These are phyloP conservation scores for Drosophila jambulina DNA, from an alignment of 1,140 invertebrate genomes.

Conservation along the genomic window DNA sequence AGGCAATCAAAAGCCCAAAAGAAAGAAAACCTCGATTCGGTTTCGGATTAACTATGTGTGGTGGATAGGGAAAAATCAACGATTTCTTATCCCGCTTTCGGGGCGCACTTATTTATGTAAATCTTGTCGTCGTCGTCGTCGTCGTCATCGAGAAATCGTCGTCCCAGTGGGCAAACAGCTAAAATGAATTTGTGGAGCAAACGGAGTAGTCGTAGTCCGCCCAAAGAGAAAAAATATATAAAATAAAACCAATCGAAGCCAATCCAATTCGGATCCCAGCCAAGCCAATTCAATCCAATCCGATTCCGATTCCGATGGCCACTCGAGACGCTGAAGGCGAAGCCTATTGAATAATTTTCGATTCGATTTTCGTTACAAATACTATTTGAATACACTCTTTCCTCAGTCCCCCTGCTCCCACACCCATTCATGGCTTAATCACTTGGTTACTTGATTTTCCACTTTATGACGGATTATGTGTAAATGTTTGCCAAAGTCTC, in stretches of 20 bases:
- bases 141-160: conserved; percentile 35
- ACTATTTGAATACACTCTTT: conserved; percentile 29
- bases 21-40: conserved; percentile 43
- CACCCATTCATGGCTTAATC: conserved; percentile 63
- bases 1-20: conserved; percentile 43
- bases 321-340: conserved; percentile 50
- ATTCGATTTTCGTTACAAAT: conserved; percentile 65
- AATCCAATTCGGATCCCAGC: conserved; percentile 51
- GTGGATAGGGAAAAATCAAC: conserved; percentile 40
- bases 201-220: conserved; percentile 36
- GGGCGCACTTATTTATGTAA: conserved; percentile 78
- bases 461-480: conserved; percentile 79
- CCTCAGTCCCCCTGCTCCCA: conserved; percentile 1
- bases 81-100: conserved; percentile 67
- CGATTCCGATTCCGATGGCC: conserved; percentile 41
- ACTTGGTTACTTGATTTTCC: conserved; percentile 79
- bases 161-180: conserved; percentile 57
- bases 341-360: conserved; percentile 78
- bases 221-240: conserved; percentile 19
- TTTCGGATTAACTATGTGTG: conserved; percentile 36
- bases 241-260: conserved; percentile 27
- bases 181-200: conserved; percentile 69
- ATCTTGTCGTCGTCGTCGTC: conserved; percentile 54
- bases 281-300: conserved; percentile 52
- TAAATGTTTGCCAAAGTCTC: conserved; percentile 61